phyloP scores from a whole-genome alignment of 2,797 vertebrate species.

The Smutsia gigantea region DNA sequence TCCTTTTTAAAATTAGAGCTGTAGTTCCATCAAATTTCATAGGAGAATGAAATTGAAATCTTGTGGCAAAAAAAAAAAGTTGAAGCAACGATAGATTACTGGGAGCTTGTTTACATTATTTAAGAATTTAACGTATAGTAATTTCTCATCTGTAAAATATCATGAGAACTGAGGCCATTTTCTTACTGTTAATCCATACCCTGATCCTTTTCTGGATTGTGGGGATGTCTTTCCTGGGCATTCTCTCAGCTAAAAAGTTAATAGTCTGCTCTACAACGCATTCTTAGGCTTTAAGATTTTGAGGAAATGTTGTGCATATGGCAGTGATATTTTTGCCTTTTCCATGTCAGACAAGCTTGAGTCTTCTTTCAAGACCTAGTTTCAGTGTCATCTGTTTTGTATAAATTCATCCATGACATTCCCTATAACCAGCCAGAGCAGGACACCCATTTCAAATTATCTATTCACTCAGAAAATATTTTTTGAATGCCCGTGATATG shows the following conservation, averaged over 20 bases:
- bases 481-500: background rate
- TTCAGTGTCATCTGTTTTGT: background rate
- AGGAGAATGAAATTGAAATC: constrained; percentile 15
- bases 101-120: background rate
- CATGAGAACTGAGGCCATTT: background rate
- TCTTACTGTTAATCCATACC: background rate
- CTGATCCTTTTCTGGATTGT: background rate
- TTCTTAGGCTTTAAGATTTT: background rate
- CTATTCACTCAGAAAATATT: background rate
- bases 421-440: background rate
- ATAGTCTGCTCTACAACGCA: background rate
- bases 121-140: background rate
- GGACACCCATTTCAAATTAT: background rate
- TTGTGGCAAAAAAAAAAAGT: background rate
- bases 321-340: constrained; percentile 21
- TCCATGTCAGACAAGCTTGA: background rate
- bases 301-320: background rate
- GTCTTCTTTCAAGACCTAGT: background rate
- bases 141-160: background rate
- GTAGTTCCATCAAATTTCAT: background rate
- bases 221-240: background rate
- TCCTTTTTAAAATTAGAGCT: background rate
- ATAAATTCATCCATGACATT: background rate
- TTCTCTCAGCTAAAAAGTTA: background rate
- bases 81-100: background rate